phyloP scores from a whole-genome alignment of 2,797 vertebrate species.

The Hippocampus kuda region DNA sequence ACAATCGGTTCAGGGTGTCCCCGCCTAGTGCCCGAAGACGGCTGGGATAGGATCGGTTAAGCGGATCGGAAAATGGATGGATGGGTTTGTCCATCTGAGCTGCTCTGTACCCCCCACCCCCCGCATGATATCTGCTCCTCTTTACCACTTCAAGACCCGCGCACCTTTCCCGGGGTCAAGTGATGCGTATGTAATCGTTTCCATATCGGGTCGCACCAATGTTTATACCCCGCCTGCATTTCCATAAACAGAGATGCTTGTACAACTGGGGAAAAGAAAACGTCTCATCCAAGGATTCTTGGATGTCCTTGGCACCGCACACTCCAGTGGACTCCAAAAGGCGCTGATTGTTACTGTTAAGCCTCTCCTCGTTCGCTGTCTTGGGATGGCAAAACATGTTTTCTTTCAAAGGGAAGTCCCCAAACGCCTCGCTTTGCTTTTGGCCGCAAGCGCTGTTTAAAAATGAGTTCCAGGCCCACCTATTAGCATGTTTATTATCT shows the following conservation, averaged over 20 bases:
- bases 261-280: constrained; percentile 36
- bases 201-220: constrained; percentile 46
- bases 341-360: constrained; percentile 16
- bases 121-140: background rate
- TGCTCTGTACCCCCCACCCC: background rate
- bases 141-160: constrained; percentile 43
- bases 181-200: constrained; percentile 59
- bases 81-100: too few species aligned
- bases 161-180: constrained; percentile 24
- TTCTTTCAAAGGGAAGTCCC: constrained; percentile 14
- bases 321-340: constrained; percentile 41
- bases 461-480: background rate
- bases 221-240: constrained; percentile 39
- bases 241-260: constrained; percentile 35
- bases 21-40: too few species aligned
- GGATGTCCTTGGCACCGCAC: constrained; percentile 36
- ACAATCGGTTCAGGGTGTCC: too few species aligned
- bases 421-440: background rate
- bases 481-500: background rate
- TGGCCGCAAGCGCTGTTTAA: background rate
- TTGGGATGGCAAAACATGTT: background rate
- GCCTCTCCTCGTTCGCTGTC: background rate
- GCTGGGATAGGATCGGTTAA: too few species aligned
- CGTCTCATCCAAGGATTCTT: constrained; percentile 50
- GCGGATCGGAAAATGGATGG: too few species aligned